Evolutionary conservation across 2,797 vertebrate species (phyloP), one percentile per base, ranked within the genome.

Genomic region (Geotria australis): DNA sequence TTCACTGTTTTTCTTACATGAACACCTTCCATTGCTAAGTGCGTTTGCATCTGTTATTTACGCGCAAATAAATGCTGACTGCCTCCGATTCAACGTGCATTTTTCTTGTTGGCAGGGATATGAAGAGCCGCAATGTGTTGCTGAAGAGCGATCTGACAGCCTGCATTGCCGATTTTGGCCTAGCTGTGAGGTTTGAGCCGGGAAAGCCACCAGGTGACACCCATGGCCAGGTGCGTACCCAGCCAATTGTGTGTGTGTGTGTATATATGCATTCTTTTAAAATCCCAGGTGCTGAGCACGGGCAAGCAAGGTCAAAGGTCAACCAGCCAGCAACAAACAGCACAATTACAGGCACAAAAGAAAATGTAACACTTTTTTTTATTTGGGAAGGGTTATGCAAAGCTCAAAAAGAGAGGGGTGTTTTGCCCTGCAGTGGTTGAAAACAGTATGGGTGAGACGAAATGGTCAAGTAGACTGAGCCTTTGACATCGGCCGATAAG

Each of bases 61-160:
- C n/a, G 13, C 9, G 47, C 15, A 38, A 10, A 9, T 55, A 38
- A 24, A 15, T 24, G 24, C 3, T 24, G 24, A 24, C 5, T 24
- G 3, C 24, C 24, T 24, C 24, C 24, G 24, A 24, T 38, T 38
- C 24, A 38, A 38, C 24, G 24, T 38, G 24, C 24, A 38, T 56
- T 56, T 53, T 53, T 45, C 47, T 10, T 49, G 12, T 8, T 57
- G 55, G 61, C 64, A 94, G 88, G 79, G 88, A 96, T 70, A 91
- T 94, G 63, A 96, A 96, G 72, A 93, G 80, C 68, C 93, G 91
- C 76, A 94, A 96, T 1, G 77, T 96, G 58, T 73, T 96, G 63
- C 61, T 96, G 72, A 96, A 94, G 74, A 85, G 63, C 48, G 84
- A 89, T 62, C 74, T 96, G 64, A 84, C 84, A 0, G 85, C 79